Percentiles rank a stretch among this genome's conserved stretches.
phyloP scores from a whole-genome alignment of 2,113 vertebrate species.

The Chrysemys picta region DNA sequence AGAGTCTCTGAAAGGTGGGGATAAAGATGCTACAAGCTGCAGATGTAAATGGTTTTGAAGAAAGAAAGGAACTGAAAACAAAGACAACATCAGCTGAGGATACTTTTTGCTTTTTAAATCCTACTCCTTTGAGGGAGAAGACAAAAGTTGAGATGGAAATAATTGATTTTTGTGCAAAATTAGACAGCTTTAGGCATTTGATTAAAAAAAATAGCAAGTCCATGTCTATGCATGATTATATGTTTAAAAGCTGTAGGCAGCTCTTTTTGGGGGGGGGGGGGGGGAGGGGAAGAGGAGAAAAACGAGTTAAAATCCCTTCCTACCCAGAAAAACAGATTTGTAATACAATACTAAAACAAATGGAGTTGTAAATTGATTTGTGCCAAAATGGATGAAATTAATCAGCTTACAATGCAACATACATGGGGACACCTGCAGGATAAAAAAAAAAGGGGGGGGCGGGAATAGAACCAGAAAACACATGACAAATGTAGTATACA shows the following conservation, averaged over 20 bases:
- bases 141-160: slow-evolving; percentile 8
- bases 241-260: slow-evolving; percentile 32
- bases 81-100: not conserved
- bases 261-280: not conserved
- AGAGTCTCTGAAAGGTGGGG: slow-evolving; percentile 46
- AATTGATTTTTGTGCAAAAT: slow-evolving; percentile 36
- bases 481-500: not conserved
- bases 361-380: slow-evolving; percentile 30
- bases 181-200: not conserved
- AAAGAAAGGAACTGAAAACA: slow-evolving; percentile 22
- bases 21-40: slow-evolving; percentile 56
- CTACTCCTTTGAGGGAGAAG: slow-evolving; percentile 11
- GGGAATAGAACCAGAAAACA: not conserved
- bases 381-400: slow-evolving; percentile 24
- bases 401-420: slow-evolving; percentile 10
- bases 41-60: slow-evolving; percentile 15
- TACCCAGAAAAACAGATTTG: not conserved
- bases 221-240: not conserved
- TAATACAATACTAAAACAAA: not conserved
- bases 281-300: not conserved
- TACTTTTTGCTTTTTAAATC: slow-evolving; percentile 22
- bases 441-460: not conserved
- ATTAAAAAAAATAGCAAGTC: not conserved
- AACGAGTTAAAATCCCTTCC: slow-evolving; percentile 3
- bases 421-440: not conserved